Percentiles rank a stretch among this genome's conserved stretches.
These are phyloP conservation scores for Myopa tessellatipennis DNA, from an alignment of 2,888 invertebrate species.

Conservation along the genomic window DNA sequence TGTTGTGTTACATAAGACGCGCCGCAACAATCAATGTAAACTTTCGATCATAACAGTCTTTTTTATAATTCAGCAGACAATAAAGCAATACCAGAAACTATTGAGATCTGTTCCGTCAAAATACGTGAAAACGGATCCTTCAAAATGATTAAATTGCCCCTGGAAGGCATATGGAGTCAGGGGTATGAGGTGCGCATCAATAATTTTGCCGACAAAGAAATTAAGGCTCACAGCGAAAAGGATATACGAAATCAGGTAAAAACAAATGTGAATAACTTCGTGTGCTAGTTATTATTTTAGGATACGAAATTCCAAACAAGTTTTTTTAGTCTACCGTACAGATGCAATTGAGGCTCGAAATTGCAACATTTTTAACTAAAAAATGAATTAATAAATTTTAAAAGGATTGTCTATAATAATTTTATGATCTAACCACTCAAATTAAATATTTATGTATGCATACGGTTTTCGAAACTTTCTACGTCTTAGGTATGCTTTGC, in stretches of 20 bases:
- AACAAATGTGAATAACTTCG: background rate
- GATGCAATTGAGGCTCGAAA: background rate
- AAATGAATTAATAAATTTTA: too few species aligned
- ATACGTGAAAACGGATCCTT: conserved; percentile 69
- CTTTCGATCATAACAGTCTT: conserved; percentile 5
- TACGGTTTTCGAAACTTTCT: background rate
- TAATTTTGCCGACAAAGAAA: conserved; percentile 79
- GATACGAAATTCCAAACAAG: background rate
- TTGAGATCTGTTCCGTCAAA: conserved; percentile 76
- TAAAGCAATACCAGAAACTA: conserved; percentile 79
- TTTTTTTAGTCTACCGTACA: background rate
- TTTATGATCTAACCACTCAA: background rate
- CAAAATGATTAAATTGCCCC: conserved; percentile 73
- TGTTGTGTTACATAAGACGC: too few species aligned
- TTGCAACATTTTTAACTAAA: too few species aligned
- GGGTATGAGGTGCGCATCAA: conserved; percentile 78
- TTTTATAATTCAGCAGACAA: conserved; percentile 70
- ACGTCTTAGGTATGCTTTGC: conserved; percentile 63
- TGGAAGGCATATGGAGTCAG: conserved; percentile 77
- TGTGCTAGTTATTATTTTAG: too few species aligned
- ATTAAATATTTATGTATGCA: background rate
- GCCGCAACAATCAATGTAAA: conserved; percentile 1
- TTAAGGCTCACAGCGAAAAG: conserved; percentile 75
- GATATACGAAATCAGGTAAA: conserved; percentile 77
- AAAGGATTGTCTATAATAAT: too few species aligned